phyloP scores from a whole-genome alignment of 1,140 invertebrate genomes.

The Dryas iulia region DNA sequence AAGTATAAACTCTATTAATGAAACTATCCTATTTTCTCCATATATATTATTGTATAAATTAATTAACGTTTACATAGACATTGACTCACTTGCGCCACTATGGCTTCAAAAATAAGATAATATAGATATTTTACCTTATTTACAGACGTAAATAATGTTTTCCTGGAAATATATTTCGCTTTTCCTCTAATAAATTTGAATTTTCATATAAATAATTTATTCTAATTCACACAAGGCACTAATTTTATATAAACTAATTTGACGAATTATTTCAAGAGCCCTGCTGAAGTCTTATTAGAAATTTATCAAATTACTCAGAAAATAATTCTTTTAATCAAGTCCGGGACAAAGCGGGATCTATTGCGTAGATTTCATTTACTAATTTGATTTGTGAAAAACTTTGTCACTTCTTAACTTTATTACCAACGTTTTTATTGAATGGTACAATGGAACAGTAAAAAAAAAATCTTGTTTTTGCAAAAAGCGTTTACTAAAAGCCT shows the following conservation, averaged over 20 bases:
- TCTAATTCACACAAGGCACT: background rate
- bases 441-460: background rate
- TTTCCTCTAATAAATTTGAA: too few relatives aligned
- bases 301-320: slow-evolving; percentile 10
- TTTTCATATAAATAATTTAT: background rate
- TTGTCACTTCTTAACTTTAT: background rate
- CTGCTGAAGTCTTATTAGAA: background rate
- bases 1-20: too few relatives aligned
- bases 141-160: too few relatives aligned
- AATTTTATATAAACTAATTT: background rate
- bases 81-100: too few relatives aligned
- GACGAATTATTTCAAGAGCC: background rate
- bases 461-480: background rate
- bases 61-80: too few relatives aligned
- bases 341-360: background rate
- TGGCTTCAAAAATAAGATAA: too few relatives aligned
- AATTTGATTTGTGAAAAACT: slow-evolving; percentile 9
- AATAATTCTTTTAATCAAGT: slow-evolving; percentile 12
- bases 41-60: too few relatives aligned
- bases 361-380: slow-evolving; percentile 16
- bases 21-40: too few relatives aligned
- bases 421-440: background rate
- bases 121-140: too few relatives aligned
- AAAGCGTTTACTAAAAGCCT: too few relatives aligned
- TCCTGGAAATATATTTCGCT: too few relatives aligned